These are phyloP conservation scores for Deroplatys truncata DNA, from an alignment of 2,888 invertebrate species.

Conservation along the genomic window DNA sequence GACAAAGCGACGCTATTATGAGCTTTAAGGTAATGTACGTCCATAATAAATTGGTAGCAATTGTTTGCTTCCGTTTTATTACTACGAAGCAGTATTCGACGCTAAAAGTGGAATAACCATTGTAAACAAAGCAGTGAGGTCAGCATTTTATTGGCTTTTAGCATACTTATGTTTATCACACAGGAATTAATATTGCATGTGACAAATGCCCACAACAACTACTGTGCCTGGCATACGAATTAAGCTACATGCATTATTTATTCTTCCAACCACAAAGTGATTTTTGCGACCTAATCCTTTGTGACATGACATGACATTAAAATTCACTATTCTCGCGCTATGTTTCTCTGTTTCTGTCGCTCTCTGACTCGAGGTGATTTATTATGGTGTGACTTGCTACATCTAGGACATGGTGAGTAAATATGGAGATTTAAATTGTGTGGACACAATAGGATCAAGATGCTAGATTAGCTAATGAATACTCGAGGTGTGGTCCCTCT, in stretches of 20 bases:
- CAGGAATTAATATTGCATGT: background rate
- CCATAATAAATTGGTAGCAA: too few relatives aligned
- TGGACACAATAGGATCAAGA: background rate
- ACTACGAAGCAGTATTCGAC: too few relatives aligned
- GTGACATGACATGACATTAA: slow-evolving; percentile 3
- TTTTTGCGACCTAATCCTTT: slow-evolving; percentile 1
- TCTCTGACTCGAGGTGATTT: background rate
- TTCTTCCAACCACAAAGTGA: background rate
- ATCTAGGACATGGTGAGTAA: background rate
- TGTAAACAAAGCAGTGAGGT: too few relatives aligned
- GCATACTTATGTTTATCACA: background rate
- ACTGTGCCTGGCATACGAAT: background rate
- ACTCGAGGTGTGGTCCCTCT: background rate
- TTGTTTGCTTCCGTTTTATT: too few relatives aligned
- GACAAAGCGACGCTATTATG: too few relatives aligned
- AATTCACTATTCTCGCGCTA: background rate
- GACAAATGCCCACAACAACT: background rate
- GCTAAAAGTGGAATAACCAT: too few relatives aligned
- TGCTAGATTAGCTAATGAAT: background rate
- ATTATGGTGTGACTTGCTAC: background rate
- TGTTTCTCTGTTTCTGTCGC: background rate
- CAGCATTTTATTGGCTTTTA: background rate
- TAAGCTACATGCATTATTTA: background rate
- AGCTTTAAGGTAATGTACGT: too few relatives aligned
- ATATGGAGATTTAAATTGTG: slow-evolving; percentile 14